Evolutionary conservation across 2,888 invertebrate species (phyloP), one percentile per base, ranked within the genome.

Genomic region (Agrotis segetum): DNA sequence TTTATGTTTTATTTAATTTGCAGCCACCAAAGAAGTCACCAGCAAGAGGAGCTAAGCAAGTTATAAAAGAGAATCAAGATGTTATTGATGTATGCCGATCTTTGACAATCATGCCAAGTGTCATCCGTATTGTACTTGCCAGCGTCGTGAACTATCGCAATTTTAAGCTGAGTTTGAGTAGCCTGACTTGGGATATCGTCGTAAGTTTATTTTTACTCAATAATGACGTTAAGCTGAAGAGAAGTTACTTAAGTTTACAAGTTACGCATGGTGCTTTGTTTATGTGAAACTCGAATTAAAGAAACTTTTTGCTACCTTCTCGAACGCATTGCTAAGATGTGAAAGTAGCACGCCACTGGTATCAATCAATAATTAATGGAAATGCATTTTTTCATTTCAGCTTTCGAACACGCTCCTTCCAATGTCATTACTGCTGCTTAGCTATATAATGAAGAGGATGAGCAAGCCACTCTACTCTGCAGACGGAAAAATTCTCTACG

Each of bases 341-440:
- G 24, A 24, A 24, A 24, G 24, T 24, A 24, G 24, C 24, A 24
- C 24, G 24, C 24, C 24, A 24, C 24, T 24, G 24, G 24, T 24
- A 24, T 24, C 24, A 24, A 24, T 2, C 24, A 29, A 29, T 29
- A 29, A 3, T 3, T 34, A 7, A 34, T 40, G 11, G 11, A 6
- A 40, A 40, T 40, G 11, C 40, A 40, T 11, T 40, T 40, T 40
- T 40, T 40, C 11, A 11, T 66, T 66, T 21, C 29, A 66, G 66
- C 17, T 66, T 6, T 21, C 47, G 17, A 11, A 67, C 14, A 11
- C 47, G 3, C 14, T 47, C 16, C 17, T 66, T 19, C 66, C 66
- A 47, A 1, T 67, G 6, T 0, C 67, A n/a, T n/a, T 21, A 13
- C 0, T 49, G 0, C 0, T 21, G 6, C 14, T 66, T 21, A 5